Evolutionary conservation across 2,113 vertebrate genomes (phyloP).

Genomic region (Callopanchax toddi): DNA sequence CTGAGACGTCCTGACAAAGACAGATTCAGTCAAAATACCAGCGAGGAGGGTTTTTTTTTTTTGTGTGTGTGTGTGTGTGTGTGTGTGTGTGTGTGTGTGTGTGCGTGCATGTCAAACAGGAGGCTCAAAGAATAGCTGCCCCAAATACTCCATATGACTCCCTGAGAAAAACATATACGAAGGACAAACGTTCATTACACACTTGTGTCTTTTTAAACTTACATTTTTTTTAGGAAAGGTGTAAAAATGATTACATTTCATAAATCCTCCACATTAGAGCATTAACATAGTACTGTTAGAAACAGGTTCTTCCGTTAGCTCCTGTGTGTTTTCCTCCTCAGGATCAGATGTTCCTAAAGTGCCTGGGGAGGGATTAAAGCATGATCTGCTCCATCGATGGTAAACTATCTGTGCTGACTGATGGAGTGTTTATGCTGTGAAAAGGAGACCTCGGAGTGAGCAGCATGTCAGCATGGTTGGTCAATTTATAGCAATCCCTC

Average conservation of each 20-base stretch:
- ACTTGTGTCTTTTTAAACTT: no score
- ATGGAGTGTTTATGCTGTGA: conserved; percentile 57
- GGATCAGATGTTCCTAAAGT: conserved; percentile 22
- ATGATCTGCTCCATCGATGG: conserved; percentile 39
- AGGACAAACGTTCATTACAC: no score
- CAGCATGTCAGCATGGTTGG: conserved; percentile 60
- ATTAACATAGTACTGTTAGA: no score
- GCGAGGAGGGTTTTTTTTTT: no score
- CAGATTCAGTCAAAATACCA: conserved; percentile 65
- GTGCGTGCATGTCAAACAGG: no score
- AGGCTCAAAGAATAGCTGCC: conserved; percentile 20
- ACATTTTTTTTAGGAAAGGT: no score
- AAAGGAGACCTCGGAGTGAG: conserved; percentile 61
- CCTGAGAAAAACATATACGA: no score
- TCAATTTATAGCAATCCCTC: conserved; percentile 65
- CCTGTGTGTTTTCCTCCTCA: no score
- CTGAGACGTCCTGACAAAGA: conserved; percentile 64
- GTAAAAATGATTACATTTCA: no score
- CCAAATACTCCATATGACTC: conserved; percentile 50
- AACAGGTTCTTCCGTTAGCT: no score
- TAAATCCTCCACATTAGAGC: no score
- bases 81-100: no score
- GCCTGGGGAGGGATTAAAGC: conserved; percentile 52
- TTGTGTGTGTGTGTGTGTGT: neutral
- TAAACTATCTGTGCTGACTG: conserved; percentile 58